Evolutionary conservation across 92 coral and sea anemone species (phyloP), one percentile per base, ranked within the genome.

Genomic region (Phenganax marumi): DNA sequence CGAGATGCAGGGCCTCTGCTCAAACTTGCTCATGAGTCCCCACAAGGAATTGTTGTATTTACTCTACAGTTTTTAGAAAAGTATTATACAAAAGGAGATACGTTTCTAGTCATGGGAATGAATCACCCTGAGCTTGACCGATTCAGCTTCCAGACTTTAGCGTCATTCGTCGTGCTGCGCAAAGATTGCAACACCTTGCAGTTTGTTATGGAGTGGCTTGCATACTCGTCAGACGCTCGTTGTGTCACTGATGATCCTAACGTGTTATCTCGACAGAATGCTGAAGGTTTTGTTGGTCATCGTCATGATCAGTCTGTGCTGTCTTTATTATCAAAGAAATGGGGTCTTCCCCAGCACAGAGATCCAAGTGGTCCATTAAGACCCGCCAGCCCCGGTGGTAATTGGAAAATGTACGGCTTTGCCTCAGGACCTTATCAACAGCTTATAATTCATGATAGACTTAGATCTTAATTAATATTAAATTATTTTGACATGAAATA

Each of bases 131-230:
- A 54, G 4, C 39, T 76, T 16, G 58, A 50, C 57, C 48, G 22
- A 12, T 25, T 16, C 6, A 57, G 68, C 26, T 55, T 54, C 25
- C 81, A 76, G 26, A 76, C 68, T 10, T 10, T 76, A 21, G 81
- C 68, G 0, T 76, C 81, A 39, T 76, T 74, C 53, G 43, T 74
- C 14, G 79, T 39, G 33, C 13, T 74, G 2, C 79, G 79, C 16
- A 74, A 74, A 52, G 79, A 74, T 39, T 74, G 79, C 17, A 18
- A 74, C 0, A 74, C 79, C 8, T 53, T 74, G 50, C 79, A 74
- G 79, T 74, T 74, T 53, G 79, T 74, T 19, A 74, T 74, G 79
- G 79, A 74, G 51, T 74, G 79, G 64, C 79, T 74, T 25, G 79
- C 79, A 24, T 76, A 76, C 25, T 55, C 81, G 47, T 76, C 81